These are phyloP conservation scores for Metacarcinus magister DNA, from an alignment of 2,888 invertebrate species.

Conservation along the genomic window DNA sequence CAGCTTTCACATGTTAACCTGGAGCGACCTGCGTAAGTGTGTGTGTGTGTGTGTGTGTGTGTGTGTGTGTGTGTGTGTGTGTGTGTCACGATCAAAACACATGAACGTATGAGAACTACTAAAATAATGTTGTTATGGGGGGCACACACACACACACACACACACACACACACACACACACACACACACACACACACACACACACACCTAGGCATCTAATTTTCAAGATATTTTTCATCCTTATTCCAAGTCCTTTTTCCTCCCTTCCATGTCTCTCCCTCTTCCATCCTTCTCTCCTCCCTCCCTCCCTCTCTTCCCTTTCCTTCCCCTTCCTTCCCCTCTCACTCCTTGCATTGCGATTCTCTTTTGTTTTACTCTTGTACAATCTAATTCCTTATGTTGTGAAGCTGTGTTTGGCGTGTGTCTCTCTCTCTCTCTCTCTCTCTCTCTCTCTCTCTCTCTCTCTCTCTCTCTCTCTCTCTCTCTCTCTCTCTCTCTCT, in stretches of 20 bases:
- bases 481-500: constrained; percentile 20
- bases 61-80: not conserved
- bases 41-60: constrained; percentile 45
- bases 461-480: constrained; percentile 14
- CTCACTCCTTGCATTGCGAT: too few relatives aligned
- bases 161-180: not conserved
- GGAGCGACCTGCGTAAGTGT: not conserved
- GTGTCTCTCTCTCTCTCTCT: too few relatives aligned
- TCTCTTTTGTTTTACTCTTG: too few relatives aligned
- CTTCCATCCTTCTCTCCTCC: not conserved
- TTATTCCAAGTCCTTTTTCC: not conserved
- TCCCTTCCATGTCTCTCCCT: not conserved
- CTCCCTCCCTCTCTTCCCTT: not conserved
- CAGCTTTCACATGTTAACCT: constrained; percentile 45
- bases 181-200: constrained; percentile 21
- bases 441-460: too few relatives aligned
- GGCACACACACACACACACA: not conserved
- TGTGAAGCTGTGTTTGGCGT: too few relatives aligned
- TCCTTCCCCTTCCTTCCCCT: not conserved
- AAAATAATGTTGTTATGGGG: too few relatives aligned
- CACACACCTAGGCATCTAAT: not conserved
- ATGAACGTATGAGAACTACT: not conserved
- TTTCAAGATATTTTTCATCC: not conserved
- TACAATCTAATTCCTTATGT: too few relatives aligned
- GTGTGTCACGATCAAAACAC: not conserved